These are phyloP conservation scores for Cheilosia variabilis DNA, from an alignment of 2,888 invertebrate genomes.

Conservation along the genomic window DNA sequence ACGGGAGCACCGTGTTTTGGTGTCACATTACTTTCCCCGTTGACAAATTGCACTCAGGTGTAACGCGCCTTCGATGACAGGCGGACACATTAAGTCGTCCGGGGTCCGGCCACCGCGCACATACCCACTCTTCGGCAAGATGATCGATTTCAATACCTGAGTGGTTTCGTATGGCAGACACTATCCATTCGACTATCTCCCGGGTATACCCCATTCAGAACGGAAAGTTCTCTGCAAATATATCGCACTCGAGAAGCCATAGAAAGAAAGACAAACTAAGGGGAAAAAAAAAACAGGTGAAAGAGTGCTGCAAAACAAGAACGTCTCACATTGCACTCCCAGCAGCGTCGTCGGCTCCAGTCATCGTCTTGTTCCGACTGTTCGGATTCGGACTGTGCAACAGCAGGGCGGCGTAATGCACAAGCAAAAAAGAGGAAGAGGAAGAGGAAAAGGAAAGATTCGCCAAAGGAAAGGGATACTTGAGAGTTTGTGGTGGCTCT, in stretches of 20 bases:
- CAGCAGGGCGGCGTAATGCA: conserved; percentile 9
- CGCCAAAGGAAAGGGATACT: conserved; percentile 39
- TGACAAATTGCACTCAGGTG: conserved; percentile 71
- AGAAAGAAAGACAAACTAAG: conserved; percentile 3
- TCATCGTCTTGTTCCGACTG: conserved; percentile 45
- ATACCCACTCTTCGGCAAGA: conserved; percentile 39
- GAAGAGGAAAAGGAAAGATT: conserved; percentile 4
- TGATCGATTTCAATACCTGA: conserved; percentile 70
- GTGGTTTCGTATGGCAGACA: conserved; percentile 17
- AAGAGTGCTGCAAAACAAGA: conserved; percentile 35
- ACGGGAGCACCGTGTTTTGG: conserved; percentile 12
- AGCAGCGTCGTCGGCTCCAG: conserved; percentile 15
- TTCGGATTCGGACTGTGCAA: neutral
- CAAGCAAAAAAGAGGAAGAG: conserved; percentile 12
- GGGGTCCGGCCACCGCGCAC: conserved; percentile 16
- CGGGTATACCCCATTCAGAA: neutral
- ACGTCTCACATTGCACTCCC: conserved; percentile 58
- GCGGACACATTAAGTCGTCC: conserved; percentile 44
- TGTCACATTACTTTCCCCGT: conserved; percentile 68
- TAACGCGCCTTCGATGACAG: conserved; percentile 71
- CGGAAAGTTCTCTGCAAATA: conserved; percentile 19
- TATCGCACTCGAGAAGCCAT: conserved; percentile 52
- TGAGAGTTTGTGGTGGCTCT: conserved; percentile 55
- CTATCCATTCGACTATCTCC: conserved; percentile 18
- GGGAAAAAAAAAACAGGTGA: neutral